These are phyloP conservation scores for Amblyjoppa proteus DNA, from an alignment of 2,888 invertebrate species.

Conservation along the genomic window DNA sequence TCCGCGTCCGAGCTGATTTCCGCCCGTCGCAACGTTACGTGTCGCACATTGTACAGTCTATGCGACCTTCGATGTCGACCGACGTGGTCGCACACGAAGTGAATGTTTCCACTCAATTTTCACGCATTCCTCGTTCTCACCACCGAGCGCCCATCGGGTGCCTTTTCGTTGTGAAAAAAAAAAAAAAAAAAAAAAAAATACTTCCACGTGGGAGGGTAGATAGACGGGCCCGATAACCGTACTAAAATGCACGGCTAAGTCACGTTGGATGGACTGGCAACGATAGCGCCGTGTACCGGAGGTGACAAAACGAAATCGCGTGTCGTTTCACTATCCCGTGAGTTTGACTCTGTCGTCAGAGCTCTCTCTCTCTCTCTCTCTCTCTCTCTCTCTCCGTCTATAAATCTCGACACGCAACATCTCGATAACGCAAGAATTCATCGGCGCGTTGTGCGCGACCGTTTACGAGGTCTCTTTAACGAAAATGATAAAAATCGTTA, in stretches of 20 bases:
- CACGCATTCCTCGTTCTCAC: background rate
- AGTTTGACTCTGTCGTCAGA: background rate
- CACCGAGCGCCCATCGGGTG: background rate
- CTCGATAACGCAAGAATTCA: conserved; percentile 1
- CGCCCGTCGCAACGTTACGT: conserved; percentile 20
- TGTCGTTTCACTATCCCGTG: background rate
- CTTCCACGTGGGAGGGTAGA: background rate
- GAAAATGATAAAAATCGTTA: background rate
- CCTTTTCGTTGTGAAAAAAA: background rate
- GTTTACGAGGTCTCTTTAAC: background rate
- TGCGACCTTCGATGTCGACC: conserved; percentile 41
- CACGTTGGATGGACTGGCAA: conserved; percentile 1
- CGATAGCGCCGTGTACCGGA: background rate
- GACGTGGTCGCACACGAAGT: background rate
- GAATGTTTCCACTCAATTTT: conserved; percentile 25
- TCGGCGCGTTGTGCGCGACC: background rate
- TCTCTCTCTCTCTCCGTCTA: too few relatives aligned
- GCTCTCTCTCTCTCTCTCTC: background rate
- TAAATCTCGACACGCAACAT: background rate
- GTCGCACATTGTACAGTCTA: background rate
- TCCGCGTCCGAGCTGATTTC: conserved; percentile 54
- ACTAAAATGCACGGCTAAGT: conserved; percentile 29
- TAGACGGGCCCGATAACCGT: conserved; percentile 36
- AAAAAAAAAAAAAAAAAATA: background rate
- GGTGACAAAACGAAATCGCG: background rate